Conservation (phyloP, 2,888 invertebrate species). For the Malthinus seriepunctatus region DNA sequence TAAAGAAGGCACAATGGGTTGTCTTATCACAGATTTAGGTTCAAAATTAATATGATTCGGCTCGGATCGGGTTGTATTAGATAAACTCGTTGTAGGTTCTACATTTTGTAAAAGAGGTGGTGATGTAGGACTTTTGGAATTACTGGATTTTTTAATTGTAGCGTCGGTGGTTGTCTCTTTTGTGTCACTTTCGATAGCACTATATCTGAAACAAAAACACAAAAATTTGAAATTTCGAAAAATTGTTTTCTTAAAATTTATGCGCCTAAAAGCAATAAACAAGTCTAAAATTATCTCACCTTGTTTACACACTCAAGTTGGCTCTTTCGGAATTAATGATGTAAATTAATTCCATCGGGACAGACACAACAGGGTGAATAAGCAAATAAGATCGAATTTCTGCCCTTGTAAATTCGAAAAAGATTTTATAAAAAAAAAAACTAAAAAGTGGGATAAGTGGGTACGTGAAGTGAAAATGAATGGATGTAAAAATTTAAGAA, state of each 20-base stretch:
- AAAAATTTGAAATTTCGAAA: conserved; percentile 1
- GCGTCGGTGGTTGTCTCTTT: conserved; percentile 39
- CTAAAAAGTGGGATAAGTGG: too few species aligned
- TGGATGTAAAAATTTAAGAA: too few species aligned
- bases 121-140: conserved; percentile 22
- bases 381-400: too few species aligned
- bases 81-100: conserved; percentile 14
- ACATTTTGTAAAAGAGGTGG: conserved; percentile 14
- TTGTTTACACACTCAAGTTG: too few species aligned
- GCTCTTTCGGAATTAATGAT: too few species aligned
- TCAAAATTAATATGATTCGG: conserved; percentile 40
- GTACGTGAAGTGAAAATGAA: too few species aligned
- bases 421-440: too few species aligned
- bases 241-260: background rate
- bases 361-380: too few species aligned
- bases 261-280: background rate
- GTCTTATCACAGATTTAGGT: conserved; percentile 46
- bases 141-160: conserved; percentile 2
- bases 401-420: too few species aligned
- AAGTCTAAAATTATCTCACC: background rate
- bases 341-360: too few species aligned
- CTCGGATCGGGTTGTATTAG: conserved; percentile 40
- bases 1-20: conserved; percentile 47
- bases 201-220: conserved; percentile 49
- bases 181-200: conserved; percentile 56